Conservation (phyloP, 1,140 invertebrate genomes). For the Archegozetes longisetosus region DNA sequence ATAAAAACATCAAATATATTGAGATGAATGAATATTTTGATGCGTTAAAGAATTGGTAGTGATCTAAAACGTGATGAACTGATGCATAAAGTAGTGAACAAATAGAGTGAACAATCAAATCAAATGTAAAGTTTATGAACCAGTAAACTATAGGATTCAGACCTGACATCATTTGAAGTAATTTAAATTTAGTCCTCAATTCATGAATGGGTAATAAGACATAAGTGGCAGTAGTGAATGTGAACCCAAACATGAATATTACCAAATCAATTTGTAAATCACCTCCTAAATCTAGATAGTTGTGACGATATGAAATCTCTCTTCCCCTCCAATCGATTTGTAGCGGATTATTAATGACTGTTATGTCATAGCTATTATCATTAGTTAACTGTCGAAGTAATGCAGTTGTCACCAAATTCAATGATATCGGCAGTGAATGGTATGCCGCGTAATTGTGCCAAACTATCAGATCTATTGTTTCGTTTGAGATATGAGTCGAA, state of each 20-base stretch:
- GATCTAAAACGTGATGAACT: constrained; percentile 11
- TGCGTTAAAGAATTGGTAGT: constrained; percentile 5
- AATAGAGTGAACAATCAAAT: constrained; percentile 11
- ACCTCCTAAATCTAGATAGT: background rate
- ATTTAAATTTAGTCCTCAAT: constrained; percentile 18
- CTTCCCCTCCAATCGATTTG: background rate
- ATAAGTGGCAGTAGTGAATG: constrained; percentile 8
- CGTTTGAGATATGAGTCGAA: background rate
- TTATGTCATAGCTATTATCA: background rate
- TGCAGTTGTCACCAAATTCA: background rate
- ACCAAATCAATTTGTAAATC: background rate
- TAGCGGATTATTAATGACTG: background rate
- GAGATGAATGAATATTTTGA: background rate
- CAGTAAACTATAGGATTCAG: constrained; percentile 16
- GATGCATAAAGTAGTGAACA: constrained; percentile 13
- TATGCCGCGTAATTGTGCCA: background rate
- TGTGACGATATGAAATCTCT: background rate
- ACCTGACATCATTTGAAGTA: constrained; percentile 22
- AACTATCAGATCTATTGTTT: background rate
- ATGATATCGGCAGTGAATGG: background rate
- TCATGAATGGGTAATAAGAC: constrained; percentile 21
- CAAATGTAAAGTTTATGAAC: constrained; percentile 18
- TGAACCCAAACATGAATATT: background rate
- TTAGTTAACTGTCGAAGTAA: background rate
- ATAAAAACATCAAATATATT: constrained; percentile 17